A percentile compares a stretch with the other conserved stretches of the same genome.
phyloP scores from a whole-genome alignment of 2,888 invertebrate genomes.

The Gastrophysa polygoni region DNA sequence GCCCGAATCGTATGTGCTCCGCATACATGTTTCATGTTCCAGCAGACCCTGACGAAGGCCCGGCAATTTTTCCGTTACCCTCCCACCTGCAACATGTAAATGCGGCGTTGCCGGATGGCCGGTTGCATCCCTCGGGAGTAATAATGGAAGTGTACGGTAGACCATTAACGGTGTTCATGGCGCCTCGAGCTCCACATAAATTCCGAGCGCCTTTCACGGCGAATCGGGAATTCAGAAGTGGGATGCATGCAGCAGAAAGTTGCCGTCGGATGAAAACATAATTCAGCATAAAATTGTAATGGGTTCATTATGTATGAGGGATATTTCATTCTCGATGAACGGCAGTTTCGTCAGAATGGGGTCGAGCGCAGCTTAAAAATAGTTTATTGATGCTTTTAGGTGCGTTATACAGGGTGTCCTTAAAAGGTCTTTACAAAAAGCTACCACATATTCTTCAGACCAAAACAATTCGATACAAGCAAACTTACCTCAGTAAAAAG shows the following conservation, averaged over 20 bases:
- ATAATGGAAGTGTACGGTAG: conserved; percentile 37
- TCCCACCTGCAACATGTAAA: conserved; percentile 38
- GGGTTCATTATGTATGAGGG: too few species aligned
- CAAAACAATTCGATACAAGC: too few species aligned
- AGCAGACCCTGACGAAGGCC: conserved; percentile 30
- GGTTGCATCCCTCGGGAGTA: conserved; percentile 39
- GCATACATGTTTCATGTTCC: too few species aligned
- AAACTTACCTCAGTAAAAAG: too few species aligned
- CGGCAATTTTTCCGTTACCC: conserved; percentile 37
- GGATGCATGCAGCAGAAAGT: neutral
- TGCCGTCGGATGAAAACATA: neutral
- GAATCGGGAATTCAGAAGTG: neutral
- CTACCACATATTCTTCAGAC: too few species aligned
- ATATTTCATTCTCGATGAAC: too few species aligned
- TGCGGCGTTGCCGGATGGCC: conserved; percentile 35
- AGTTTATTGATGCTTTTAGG: too few species aligned
- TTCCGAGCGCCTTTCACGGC: neutral
- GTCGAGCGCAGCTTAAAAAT: too few species aligned
- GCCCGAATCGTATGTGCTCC: too few species aligned
- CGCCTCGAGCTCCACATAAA: conserved; percentile 26
- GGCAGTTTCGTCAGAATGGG: too few species aligned
- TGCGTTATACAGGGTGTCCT: too few species aligned
- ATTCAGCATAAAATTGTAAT: neutral
- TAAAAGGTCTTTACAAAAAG: too few species aligned
- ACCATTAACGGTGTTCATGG: conserved; percentile 43